Conservation (phyloP, 2,888 invertebrate species). For the Lycaena phlaeas region DNA sequence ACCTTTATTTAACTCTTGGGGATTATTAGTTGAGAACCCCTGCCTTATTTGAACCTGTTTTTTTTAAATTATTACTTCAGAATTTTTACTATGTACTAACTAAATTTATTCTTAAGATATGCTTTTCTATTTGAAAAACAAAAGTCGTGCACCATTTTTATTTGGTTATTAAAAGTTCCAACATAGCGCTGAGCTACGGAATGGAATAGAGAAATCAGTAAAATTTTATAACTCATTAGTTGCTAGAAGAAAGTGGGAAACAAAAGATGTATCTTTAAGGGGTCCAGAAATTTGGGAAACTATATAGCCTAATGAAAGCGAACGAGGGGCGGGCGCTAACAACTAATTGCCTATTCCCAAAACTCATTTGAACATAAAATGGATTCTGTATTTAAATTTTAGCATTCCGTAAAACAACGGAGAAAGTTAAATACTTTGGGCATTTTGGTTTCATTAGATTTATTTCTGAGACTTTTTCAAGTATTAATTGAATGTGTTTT, state of each 20-base stretch:
- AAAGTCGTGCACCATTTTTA: no score
- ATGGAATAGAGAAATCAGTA: constrained; percentile 49
- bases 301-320: constrained; percentile 72
- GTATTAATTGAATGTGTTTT: constrained; percentile 4
- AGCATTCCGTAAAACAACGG: constrained; percentile 66
- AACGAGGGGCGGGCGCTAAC: constrained; percentile 71
- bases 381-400: constrained; percentile 72
- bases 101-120: no score
- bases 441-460: constrained; percentile 36
- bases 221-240: constrained; percentile 56
- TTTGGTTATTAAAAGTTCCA: no score
- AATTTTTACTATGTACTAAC: no score
- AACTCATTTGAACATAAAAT: constrained; percentile 74
- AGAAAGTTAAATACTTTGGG: constrained; percentile 61
- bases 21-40: no score
- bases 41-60: no score
- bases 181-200: no score
- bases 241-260: constrained; percentile 62
- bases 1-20: no score
- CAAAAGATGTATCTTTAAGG: constrained; percentile 65
- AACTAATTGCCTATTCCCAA: constrained; percentile 73
- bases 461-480: constrained; percentile 23
- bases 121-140: no score
- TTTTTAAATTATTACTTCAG: no score
- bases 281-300: constrained; percentile 69